These are phyloP conservation scores for Cynaeus angustus DNA, from an alignment of 2,888 invertebrate species.

Conservation along the genomic window DNA sequence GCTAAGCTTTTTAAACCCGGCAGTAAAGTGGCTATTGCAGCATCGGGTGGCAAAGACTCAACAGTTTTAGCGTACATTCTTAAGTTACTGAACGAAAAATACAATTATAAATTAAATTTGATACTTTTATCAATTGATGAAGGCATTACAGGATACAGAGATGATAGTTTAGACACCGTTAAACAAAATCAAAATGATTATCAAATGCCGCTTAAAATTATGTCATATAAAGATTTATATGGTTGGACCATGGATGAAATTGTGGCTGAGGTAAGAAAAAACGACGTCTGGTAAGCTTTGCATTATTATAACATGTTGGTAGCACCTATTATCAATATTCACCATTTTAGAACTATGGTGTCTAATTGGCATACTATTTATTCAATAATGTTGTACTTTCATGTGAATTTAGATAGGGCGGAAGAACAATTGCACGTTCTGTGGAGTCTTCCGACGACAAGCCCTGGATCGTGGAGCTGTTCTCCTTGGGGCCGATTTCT, in stretches of 20 bases:
- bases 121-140: constrained; percentile 97
- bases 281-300: too few relatives aligned
- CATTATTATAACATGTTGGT: too few relatives aligned
- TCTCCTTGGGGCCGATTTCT: constrained; percentile 89
- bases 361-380: too few relatives aligned
- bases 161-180: constrained; percentile 97
- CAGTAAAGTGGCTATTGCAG: constrained; percentile 93
- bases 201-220: constrained; percentile 92
- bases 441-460: constrained; percentile 96
- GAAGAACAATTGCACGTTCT: constrained; percentile 98
- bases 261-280: constrained; percentile 81
- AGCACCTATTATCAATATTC: too few relatives aligned
- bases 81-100: constrained; percentile 91
- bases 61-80: constrained; percentile 96
- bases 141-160: constrained; percentile 96
- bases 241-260: constrained; percentile 99
- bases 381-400: too few relatives aligned
- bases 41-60: constrained; percentile 96
- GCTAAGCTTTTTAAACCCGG: constrained; percentile 88
- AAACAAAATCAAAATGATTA: constrained; percentile 96
- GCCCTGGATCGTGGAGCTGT: constrained; percentile 96
- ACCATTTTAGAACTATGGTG: too few relatives aligned
- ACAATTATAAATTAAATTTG: constrained; percentile 92
- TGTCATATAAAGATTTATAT: constrained; percentile 97
- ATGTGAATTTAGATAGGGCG: constrained; percentile 81